Conservation (phyloP, 2,888 invertebrate species). For the Synergus umbraculus region DNA sequence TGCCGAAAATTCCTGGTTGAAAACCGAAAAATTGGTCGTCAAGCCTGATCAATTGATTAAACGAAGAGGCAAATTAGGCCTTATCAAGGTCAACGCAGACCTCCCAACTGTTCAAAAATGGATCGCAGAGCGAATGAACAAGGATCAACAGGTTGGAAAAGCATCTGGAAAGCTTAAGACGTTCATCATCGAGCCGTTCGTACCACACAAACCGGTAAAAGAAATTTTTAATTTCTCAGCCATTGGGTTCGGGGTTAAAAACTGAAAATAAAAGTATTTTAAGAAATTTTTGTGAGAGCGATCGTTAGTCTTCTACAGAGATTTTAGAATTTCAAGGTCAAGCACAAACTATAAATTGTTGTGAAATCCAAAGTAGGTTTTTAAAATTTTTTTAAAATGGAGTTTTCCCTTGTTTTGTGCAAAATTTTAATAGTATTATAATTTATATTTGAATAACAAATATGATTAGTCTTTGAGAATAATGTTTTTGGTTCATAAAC, state of each 20-base stretch:
- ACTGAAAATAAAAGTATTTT: neutral
- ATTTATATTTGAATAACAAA: neutral
- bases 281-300: too few relatives aligned
- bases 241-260: neutral
- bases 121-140: slow-evolving; percentile 90
- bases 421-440: neutral
- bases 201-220: slow-evolving; percentile 90
- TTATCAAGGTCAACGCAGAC: slow-evolving; percentile 95
- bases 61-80: slow-evolving; percentile 96
- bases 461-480: slow-evolving; percentile 22
- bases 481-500: slow-evolving; percentile 55
- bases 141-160: slow-evolving; percentile 92
- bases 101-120: slow-evolving; percentile 89
- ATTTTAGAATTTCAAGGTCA: too few relatives aligned
- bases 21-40: slow-evolving; percentile 93
- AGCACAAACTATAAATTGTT: too few relatives aligned
- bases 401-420: neutral
- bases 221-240: neutral
- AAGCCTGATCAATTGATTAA: slow-evolving; percentile 99
- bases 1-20: slow-evolving; percentile 91
- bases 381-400: too few relatives aligned
- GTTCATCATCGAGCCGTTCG: slow-evolving; percentile 98
- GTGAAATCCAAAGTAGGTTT: too few relatives aligned
- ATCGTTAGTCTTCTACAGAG: too few relatives aligned
- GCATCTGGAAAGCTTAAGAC: slow-evolving; percentile 92